These are phyloP conservation scores for Conopomorpha cramerella DNA, from an alignment of 1,140 invertebrate species.

Conservation along the genomic window DNA sequence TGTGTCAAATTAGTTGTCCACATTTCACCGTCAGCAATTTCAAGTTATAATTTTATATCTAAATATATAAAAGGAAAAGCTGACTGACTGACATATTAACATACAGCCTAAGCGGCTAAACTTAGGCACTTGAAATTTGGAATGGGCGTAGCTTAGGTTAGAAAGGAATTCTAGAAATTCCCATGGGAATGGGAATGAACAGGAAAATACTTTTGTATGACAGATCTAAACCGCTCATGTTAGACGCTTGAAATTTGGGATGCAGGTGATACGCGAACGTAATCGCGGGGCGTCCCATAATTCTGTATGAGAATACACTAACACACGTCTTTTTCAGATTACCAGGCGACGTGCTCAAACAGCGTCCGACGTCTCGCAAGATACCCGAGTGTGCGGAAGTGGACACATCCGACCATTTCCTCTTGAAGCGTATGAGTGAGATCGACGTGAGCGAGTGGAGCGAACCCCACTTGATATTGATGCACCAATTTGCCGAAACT, in stretches of 20 bases:
- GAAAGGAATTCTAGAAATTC: no score
- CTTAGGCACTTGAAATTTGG: no score
- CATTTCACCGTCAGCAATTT: no score
- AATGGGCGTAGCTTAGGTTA: no score
- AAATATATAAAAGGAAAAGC: no score
- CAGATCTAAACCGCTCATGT: not conserved
- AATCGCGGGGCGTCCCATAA: not conserved
- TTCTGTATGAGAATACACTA: not conserved
- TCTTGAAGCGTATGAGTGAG: slow-evolving; percentile 17
- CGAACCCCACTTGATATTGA: slow-evolving; percentile 26
- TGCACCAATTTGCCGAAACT: slow-evolving; percentile 38
- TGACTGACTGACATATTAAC: no score
- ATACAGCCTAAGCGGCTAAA: no score
- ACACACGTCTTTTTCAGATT: slow-evolving; percentile 8
- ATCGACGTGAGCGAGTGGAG: slow-evolving; percentile 25
- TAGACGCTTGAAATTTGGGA: not conserved
- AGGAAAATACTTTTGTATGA: no score
- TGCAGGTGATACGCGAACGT: not conserved
- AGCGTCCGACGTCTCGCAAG: slow-evolving; percentile 22
- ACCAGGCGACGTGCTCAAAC: slow-evolving; percentile 20
- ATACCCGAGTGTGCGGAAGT: slow-evolving; percentile 26
- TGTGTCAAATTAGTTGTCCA: no score
- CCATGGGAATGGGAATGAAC: no score
- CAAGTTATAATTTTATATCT: no score
- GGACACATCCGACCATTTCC: slow-evolving; percentile 23